Evolutionary conservation across 2,888 invertebrate species (phyloP).

Genomic region (Amiota minor): DNA sequence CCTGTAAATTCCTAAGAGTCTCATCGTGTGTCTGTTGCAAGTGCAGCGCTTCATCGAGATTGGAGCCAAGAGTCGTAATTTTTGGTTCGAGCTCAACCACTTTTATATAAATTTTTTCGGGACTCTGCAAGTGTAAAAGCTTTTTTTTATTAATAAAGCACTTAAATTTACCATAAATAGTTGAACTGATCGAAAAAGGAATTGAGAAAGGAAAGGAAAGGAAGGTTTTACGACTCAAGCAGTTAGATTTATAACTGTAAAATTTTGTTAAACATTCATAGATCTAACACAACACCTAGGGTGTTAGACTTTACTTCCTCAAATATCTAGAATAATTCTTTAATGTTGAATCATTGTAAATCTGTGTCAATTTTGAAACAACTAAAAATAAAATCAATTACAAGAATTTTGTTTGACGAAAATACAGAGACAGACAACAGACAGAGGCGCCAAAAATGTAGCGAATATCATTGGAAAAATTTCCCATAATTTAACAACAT

Average conservation of each 20-base stretch:
- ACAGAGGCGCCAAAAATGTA: neutral
- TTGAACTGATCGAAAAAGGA: too few relatives aligned
- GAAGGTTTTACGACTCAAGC: too few relatives aligned
- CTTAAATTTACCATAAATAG: neutral
- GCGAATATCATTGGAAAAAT: neutral
- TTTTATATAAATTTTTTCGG: constrained; percentile 87
- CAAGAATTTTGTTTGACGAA: neutral
- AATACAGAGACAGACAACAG: neutral
- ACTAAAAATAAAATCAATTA: too few relatives aligned
- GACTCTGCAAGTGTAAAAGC: constrained; percentile 78
- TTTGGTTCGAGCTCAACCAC: constrained; percentile 90
- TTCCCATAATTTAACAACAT: neutral
- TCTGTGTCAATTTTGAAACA: too few relatives aligned
- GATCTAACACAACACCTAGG: too few relatives aligned
- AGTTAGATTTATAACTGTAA: too few relatives aligned
- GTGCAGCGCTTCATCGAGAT: constrained; percentile 83
- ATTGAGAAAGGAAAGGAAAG: too few relatives aligned
- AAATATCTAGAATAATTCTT: too few relatives aligned
- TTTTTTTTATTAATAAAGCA: neutral
- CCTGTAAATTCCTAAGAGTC: constrained; percentile 87
- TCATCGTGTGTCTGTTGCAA: constrained; percentile 87
- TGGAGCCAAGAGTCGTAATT: constrained; percentile 85
- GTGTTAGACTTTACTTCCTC: too few relatives aligned
- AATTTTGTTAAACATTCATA: too few relatives aligned
- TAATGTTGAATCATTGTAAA: too few relatives aligned